Evolutionary conservation across 2,888 invertebrate genomes (phyloP).

Genomic region (Sabatieria punctata): DNA sequence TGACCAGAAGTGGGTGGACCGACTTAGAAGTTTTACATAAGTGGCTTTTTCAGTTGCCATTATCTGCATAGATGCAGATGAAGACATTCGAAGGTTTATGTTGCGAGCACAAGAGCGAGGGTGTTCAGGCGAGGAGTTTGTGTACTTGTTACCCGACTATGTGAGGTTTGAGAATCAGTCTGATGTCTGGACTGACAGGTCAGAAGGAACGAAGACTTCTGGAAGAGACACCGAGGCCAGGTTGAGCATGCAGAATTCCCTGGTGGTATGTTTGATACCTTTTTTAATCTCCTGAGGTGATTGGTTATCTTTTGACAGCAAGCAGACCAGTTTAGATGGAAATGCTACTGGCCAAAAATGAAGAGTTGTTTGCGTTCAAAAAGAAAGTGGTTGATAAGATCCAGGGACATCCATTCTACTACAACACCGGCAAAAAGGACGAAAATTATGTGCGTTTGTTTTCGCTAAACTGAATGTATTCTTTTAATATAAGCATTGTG

Average conservation of each 20-base stretch:
- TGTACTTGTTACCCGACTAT: constrained; percentile 18
- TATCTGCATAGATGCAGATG: constrained; percentile 7
- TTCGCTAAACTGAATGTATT: too few relatives aligned
- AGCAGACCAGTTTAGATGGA: constrained; percentile 8
- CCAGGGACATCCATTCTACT: constrained; percentile 16
- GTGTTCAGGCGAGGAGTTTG: constrained; percentile 17
- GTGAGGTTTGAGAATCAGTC: constrained; percentile 10
- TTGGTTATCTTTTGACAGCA: too few relatives aligned
- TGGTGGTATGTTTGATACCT: constrained; percentile 2
- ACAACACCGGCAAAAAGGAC: too few relatives aligned
- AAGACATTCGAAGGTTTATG: constrained; percentile 6
- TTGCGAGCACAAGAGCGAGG: constrained; percentile 6
- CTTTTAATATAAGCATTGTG: too few relatives aligned
- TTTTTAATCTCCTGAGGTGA: too few relatives aligned
- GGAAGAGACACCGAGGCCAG: constrained; percentile 1
- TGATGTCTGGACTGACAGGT: constrained; percentile 7
- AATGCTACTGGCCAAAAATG: constrained; percentile 7
- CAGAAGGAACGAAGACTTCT: background rate
- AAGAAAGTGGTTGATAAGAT: constrained; percentile 15
- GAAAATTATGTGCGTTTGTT: constrained; percentile 2
- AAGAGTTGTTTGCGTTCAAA: constrained; percentile 15
- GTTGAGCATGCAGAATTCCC: constrained; percentile 2
- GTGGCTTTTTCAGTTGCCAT: constrained; percentile 2
- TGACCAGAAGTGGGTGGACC: constrained; percentile 6
- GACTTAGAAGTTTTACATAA: background rate